Conservation (phyloP, 2,888 invertebrate genomes). For the Ochropacha duplaris region DNA sequence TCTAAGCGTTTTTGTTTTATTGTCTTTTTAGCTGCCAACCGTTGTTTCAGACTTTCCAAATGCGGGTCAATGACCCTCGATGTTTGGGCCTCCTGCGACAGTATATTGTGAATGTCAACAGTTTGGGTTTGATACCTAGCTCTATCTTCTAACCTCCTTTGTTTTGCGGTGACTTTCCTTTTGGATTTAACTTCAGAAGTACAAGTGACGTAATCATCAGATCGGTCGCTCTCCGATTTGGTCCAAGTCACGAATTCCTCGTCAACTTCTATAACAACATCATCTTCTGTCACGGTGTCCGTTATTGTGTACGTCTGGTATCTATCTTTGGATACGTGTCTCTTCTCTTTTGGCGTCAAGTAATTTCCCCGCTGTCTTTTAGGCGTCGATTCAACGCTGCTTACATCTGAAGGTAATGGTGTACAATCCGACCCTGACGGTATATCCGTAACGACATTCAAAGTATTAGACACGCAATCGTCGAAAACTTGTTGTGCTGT, state of each 20-base stretch:
- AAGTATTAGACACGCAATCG: conserved; percentile 82
- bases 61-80: conserved; percentile 53
- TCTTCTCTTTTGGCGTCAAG: conserved; percentile 90
- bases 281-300: conserved; percentile 66
- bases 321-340: conserved; percentile 89
- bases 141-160: conserved; percentile 85
- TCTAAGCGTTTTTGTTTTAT: conserved; percentile 84
- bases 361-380: conserved; percentile 81
- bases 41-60: conserved; percentile 65
- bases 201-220: conserved; percentile 64
- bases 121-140: conserved; percentile 88
- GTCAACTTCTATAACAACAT: conserved; percentile 53
- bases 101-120: conserved; percentile 62
- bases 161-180: conserved; percentile 84
- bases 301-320: conserved; percentile 93
- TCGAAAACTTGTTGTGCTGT: conserved; percentile 84
- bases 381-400: conserved; percentile 90
- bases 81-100: conserved; percentile 37
- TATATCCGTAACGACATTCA: conserved; percentile 82
- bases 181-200: conserved; percentile 58
- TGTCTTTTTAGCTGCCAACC: conserved; percentile 72
- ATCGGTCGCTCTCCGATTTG: conserved; percentile 69
- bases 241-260: conserved; percentile 75
- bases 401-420: conserved; percentile 87
- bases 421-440: conserved; percentile 82